These are phyloP conservation scores for Trissonchulus latispiculum DNA, from an alignment of 2,888 invertebrate genomes.

Conservation along the genomic window DNA sequence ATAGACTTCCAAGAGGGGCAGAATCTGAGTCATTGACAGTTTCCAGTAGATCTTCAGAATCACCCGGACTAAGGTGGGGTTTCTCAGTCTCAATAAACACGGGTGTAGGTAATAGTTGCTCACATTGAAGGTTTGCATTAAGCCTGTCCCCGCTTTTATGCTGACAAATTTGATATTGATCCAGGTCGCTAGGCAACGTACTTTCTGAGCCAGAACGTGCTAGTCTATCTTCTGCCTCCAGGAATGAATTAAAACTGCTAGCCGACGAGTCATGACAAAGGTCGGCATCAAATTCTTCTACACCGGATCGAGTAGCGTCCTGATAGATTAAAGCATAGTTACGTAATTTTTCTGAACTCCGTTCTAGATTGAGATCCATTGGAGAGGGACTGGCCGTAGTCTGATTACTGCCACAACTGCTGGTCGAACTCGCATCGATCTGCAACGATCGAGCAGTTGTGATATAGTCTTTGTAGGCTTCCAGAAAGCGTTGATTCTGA, in stretches of 20 bases:
- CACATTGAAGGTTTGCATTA: too few relatives aligned
- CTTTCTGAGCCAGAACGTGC: too few relatives aligned
- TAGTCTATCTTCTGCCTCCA: too few relatives aligned
- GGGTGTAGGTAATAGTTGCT: too few relatives aligned
- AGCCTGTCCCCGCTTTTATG: too few relatives aligned
- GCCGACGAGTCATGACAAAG: neutral
- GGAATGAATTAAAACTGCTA: neutral
- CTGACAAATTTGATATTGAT: too few relatives aligned
- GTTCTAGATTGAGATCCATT: conserved; percentile 17
- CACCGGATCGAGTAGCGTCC: conserved; percentile 24
- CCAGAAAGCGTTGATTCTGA: neutral
- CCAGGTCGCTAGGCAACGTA: too few relatives aligned
- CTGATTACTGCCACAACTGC: neutral
- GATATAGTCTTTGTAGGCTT: conserved; percentile 12
- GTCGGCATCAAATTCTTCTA: conserved; percentile 20
- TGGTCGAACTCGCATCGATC: conserved; percentile 1
- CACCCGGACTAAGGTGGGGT: too few relatives aligned
- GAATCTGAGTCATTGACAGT: too few relatives aligned
- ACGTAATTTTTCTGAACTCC: conserved; percentile 18
- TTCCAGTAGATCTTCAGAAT: too few relatives aligned
- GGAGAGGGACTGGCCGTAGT: neutral
- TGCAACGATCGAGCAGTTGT: conserved; percentile 6
- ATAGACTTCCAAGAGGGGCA: too few relatives aligned
- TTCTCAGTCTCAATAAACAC: too few relatives aligned
- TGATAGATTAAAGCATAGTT: conserved; percentile 26